A percentile compares a stretch with the other conserved stretches of the same genome.
Evolutionary conservation across 1,140 invertebrate species (phyloP).

Genomic region (Trachelipus rathkii): DNA sequence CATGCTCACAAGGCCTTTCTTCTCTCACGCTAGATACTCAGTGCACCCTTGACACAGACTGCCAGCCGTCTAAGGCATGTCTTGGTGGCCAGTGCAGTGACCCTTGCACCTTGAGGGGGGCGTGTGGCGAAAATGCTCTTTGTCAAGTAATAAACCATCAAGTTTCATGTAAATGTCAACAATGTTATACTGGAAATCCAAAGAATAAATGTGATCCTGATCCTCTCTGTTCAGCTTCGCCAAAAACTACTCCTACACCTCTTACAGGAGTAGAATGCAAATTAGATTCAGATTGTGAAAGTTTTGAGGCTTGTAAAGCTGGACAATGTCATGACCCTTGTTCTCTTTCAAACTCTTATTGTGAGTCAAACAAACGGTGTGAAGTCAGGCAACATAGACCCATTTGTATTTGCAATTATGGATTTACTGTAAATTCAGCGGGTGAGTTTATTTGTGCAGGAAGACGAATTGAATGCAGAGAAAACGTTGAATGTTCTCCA

Average conservation of each 20-base stretch:
- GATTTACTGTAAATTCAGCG: slow-evolving; percentile 76
- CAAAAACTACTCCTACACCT: slow-evolving; percentile 34
- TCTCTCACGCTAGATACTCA: slow-evolving; percentile 52
- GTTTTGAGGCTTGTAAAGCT: slow-evolving; percentile 66
- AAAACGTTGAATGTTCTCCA: slow-evolving; percentile 75
- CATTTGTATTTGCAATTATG: slow-evolving; percentile 80
- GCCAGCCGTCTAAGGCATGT: slow-evolving; percentile 84
- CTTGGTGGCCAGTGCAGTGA: slow-evolving; percentile 78
- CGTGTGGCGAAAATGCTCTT: slow-evolving; percentile 81
- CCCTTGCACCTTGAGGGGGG: slow-evolving; percentile 78
- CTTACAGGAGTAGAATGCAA: slow-evolving; percentile 54
- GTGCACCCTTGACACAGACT: slow-evolving; percentile 84
- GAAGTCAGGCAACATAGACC: slow-evolving; percentile 77
- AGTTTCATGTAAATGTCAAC: slow-evolving; percentile 77
- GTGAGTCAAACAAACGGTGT: slow-evolving; percentile 75
- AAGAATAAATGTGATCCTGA: slow-evolving; percentile 69
- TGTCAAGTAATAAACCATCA: slow-evolving; percentile 76
- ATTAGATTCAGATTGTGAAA: slow-evolving; percentile 67
- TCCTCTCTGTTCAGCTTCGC: slow-evolving; percentile 60
- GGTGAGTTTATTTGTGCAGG: slow-evolving; percentile 70
- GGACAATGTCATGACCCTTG: slow-evolving; percentile 77
- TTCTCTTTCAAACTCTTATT: slow-evolving; percentile 56
- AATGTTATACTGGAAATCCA: slow-evolving; percentile 77
- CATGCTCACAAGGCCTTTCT: slow-evolving; percentile 41
- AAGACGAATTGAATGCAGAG: slow-evolving; percentile 65